Conservation (phyloP, 2,797 vertebrate species). For the Mallotus villosus region DNA sequence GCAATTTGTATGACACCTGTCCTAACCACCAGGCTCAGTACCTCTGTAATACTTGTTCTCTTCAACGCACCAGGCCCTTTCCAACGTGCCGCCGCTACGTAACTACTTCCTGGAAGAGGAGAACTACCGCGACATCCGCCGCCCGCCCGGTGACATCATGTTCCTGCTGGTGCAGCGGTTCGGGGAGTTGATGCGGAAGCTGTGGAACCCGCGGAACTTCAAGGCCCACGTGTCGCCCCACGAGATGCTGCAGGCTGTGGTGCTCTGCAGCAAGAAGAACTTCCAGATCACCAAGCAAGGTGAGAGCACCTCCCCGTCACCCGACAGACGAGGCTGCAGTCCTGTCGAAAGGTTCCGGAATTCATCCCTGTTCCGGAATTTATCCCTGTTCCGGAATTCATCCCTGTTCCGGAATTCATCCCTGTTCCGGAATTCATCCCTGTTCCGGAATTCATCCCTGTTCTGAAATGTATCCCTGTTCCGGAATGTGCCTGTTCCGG, state of each 20-base stretch:
- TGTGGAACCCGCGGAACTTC: slow-evolving; percentile 97
- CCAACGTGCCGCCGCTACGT: slow-evolving; percentile 91
- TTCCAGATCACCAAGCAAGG: slow-evolving; percentile 99
- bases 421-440: background rate
- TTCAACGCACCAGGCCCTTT: slow-evolving; percentile 79
- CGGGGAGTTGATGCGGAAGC: slow-evolving; percentile 95
- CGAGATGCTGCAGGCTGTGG: slow-evolving; percentile 97
- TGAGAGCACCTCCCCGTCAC: slow-evolving; percentile 40
- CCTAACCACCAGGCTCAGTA: too few relatives aligned
- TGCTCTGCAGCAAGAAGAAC: slow-evolving; percentile 97
- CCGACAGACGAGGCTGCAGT: background rate
- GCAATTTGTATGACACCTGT: too few relatives aligned
- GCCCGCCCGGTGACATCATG: slow-evolving; percentile 96
- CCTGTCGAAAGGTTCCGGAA: background rate
- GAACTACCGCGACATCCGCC: slow-evolving; percentile 87
- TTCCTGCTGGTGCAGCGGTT: slow-evolving; percentile 96
- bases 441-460: background rate
- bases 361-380: too few relatives aligned
- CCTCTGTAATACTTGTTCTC: background rate
- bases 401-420: too few relatives aligned
- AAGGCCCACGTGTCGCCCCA: slow-evolving; percentile 97
- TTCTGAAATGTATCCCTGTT: background rate
- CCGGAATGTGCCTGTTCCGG: too few relatives aligned
- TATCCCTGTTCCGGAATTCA: background rate
- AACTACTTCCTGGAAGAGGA: slow-evolving; percentile 98